A percentile compares a stretch with the other conserved stretches of the same genome.
These are phyloP conservation scores for Prochilodus magdalenae DNA, from an alignment of 2,113 vertebrate species.

Conservation along the genomic window DNA sequence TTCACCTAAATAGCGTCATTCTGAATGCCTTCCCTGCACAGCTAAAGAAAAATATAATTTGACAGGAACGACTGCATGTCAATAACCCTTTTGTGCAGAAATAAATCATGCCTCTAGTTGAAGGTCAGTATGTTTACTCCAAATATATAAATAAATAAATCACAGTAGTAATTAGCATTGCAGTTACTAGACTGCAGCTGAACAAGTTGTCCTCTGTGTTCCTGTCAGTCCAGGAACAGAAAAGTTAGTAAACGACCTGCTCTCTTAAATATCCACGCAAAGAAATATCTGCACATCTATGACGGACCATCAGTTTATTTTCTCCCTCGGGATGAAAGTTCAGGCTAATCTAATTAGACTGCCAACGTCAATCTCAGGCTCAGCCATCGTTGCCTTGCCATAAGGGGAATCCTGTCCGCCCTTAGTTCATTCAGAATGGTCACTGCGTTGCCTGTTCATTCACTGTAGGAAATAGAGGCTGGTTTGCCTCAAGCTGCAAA, in stretches of 20 bases:
- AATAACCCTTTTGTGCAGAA: conserved; percentile 27
- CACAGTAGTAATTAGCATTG: conserved; percentile 64
- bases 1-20: background rate
- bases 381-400: background rate
- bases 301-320: conserved; percentile 8
- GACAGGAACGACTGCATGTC: conserved; percentile 1
- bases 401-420: background rate
- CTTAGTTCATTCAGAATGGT: background rate
- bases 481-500: background rate
- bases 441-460: background rate
- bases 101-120: conserved; percentile 36
- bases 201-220: conserved; percentile 50
- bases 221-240: conserved; percentile 47
- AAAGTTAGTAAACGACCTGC: conserved; percentile 34
- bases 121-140: background rate
- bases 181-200: conserved; percentile 57
- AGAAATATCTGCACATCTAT: conserved; percentile 28
- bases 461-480: background rate
- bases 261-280: conserved; percentile 19
- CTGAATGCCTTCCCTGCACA: background rate
- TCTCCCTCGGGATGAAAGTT: conserved; percentile 29
- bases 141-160: background rate
- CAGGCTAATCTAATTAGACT: conserved; percentile 47
- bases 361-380: conserved; percentile 29
- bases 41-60: background rate